phyloP scores from a whole-genome alignment of 1,140 invertebrate species.

The Heliconius melpomene region DNA sequence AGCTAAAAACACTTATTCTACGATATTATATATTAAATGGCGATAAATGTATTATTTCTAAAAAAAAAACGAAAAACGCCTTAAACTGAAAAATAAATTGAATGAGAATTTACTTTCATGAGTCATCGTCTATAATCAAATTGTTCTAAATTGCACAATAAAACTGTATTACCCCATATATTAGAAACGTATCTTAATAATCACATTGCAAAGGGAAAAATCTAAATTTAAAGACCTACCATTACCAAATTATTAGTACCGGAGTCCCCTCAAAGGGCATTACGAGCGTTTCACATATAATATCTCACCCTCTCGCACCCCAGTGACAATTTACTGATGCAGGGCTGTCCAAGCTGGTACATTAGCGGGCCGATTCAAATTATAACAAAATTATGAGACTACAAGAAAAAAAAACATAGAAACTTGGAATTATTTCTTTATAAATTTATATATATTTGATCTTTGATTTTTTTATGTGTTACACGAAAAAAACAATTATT shows the following conservation, averaged over 20 bases:
- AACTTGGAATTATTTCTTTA: too few relatives aligned
- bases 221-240: conserved; percentile 9
- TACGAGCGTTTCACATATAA: conserved; percentile 37
- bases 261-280: conserved; percentile 31
- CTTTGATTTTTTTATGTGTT: too few relatives aligned
- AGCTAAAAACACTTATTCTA: too few relatives aligned
- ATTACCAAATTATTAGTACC: conserved; percentile 12
- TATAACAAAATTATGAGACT: too few relatives aligned
- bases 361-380: background rate
- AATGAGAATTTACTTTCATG: background rate
- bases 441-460: too few relatives aligned
- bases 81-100: background rate
- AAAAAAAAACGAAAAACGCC: too few relatives aligned
- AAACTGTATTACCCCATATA: background rate
- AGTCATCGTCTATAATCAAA: background rate
- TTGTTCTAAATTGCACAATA: background rate
- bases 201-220: conserved; percentile 3
- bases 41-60: too few relatives aligned
- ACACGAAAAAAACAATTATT: too few relatives aligned
- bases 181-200: background rate
- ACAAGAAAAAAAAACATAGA: too few relatives aligned
- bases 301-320: conserved; percentile 40
- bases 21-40: too few relatives aligned
- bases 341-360: background rate
- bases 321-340: conserved; percentile 51